Evolutionary conservation across 2,888 invertebrate species (phyloP).

Genomic region (Stenotaenia linearis): DNA sequence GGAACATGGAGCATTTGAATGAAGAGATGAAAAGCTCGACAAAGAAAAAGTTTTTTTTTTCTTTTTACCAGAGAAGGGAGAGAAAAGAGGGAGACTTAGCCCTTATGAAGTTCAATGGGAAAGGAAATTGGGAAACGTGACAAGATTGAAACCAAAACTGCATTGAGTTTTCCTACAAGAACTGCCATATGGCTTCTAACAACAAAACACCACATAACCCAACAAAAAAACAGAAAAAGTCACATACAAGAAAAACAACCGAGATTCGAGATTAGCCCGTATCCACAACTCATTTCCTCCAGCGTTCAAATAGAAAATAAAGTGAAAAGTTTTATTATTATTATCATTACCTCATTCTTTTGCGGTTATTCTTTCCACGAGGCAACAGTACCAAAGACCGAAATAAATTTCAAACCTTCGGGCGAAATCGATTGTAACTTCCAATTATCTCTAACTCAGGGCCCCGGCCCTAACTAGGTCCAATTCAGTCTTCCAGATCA

Average conservation of each 20-base stretch:
- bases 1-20: slow-evolving; percentile 10
- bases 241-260: neutral
- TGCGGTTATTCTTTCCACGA: neutral
- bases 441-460: too few species aligned
- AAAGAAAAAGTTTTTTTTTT: neutral
- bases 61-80: too few species aligned
- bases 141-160: slow-evolving; percentile 19
- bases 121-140: slow-evolving; percentile 26
- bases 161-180: neutral
- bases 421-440: too few species aligned
- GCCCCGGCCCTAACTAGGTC: too few species aligned
- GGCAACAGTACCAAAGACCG: too few species aligned
- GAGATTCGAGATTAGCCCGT: neutral
- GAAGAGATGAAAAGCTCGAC: slow-evolving; percentile 2
- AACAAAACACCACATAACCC: slow-evolving; percentile 8
- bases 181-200: neutral
- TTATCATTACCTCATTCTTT: neutral
- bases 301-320: neutral
- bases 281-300: slow-evolving; percentile 16
- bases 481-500: too few species aligned
- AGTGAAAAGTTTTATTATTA: neutral
- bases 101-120: slow-evolving; percentile 24
- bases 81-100: neutral
- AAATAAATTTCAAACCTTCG: too few species aligned
- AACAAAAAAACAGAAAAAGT: neutral